Percentiles rank a stretch among this genome's conserved stretches.
These are phyloP conservation scores for Pseudochirops corinnae DNA, from an alignment of 2,797 vertebrate species.

Conservation along the genomic window DNA sequence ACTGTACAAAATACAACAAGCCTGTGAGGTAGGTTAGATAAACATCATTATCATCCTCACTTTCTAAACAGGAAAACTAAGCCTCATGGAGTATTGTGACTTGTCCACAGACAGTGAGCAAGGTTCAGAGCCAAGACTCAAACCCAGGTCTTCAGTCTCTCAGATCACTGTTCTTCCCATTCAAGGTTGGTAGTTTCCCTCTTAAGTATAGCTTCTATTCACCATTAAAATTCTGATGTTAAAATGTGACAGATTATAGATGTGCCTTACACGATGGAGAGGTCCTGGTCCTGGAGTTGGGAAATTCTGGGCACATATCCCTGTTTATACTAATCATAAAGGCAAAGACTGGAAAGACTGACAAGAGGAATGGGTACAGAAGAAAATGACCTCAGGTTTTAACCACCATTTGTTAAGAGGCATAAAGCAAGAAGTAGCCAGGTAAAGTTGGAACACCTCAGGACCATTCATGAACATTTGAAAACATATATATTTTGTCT, in stretches of 20 bases:
- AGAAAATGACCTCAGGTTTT: neutral
- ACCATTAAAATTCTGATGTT: neutral
- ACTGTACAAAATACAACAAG: neutral
- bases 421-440: neutral
- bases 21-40: neutral
- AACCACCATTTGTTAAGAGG: neutral
- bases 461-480: neutral
- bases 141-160: neutral
- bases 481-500: neutral
- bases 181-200: neutral
- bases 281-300: neutral
- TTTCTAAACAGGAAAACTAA: neutral
- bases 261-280: neutral
- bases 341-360: neutral
- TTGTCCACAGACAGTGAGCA: neutral
- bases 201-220: neutral
- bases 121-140: neutral
- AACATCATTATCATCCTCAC: neutral
- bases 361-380: neutral
- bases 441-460: neutral
- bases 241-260: neutral
- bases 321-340: neutral
- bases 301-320: neutral
- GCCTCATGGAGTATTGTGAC: neutral
- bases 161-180: neutral